Evolutionary conservation across 2,888 invertebrate genomes (phyloP).

Genomic region (Stegana nigrithorax): DNA sequence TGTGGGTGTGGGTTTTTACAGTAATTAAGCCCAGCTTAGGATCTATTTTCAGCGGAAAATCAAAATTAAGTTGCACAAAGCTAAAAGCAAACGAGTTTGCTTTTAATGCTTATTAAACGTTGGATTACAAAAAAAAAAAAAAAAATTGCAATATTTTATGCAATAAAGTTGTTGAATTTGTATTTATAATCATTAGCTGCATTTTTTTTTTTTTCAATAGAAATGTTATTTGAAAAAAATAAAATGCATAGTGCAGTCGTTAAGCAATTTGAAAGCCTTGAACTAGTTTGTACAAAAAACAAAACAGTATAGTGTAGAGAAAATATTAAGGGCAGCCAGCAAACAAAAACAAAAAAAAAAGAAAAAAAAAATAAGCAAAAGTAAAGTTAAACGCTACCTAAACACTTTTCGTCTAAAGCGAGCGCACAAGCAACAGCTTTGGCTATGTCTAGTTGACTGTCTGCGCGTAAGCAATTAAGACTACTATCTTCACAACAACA

Average conservation of each 20-base stretch:
- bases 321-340: conserved; percentile 16
- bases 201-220: not conserved
- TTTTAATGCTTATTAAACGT: no score
- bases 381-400: not conserved
- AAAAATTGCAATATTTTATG: no score
- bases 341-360: conserved; percentile 7
- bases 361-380: conserved; percentile 2
- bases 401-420: not conserved
- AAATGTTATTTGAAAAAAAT: not conserved
- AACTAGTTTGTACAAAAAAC: conserved; percentile 27
- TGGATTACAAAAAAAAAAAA: no score
- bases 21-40: no score
- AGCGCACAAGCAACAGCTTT: conserved; percentile 18
- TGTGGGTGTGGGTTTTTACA: not conserved
- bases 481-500: no score
- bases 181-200: not conserved
- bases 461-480: conserved; percentile 1
- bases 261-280: conserved; percentile 31
- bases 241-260: not conserved
- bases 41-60: not conserved
- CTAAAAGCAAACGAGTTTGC: not conserved
- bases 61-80: no score
- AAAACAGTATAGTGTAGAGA: conserved; percentile 7
- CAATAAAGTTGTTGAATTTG: no score
- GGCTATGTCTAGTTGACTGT: conserved; percentile 35